A percentile compares a stretch with the other conserved stretches of the same genome.
phyloP scores from a whole-genome alignment of 2,888 invertebrate species.

The Elgonia sp. region DNA sequence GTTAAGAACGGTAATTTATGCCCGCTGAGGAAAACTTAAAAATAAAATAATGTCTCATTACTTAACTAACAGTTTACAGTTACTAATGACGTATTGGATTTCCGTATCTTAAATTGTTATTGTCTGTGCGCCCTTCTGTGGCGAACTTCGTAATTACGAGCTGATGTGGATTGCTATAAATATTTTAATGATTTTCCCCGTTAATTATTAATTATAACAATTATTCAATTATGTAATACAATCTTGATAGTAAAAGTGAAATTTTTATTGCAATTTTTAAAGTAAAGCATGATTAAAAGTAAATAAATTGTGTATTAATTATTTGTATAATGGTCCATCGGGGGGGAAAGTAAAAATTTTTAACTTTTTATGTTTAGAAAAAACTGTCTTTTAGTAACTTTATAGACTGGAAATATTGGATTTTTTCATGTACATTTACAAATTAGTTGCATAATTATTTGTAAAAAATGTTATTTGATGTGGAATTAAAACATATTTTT shows the following conservation, averaged over 20 bases:
- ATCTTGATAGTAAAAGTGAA: no score
- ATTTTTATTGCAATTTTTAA: background rate
- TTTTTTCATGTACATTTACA: no score
- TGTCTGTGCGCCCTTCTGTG: slow-evolving; percentile 69
- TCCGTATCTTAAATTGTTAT: slow-evolving; percentile 72
- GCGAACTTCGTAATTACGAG: slow-evolving; percentile 64
- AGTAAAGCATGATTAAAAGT: no score
- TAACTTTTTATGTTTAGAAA: no score
- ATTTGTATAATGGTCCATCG: no score
- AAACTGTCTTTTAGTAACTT: no score
- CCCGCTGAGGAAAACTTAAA: background rate
- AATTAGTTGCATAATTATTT: no score
- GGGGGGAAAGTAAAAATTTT: no score
- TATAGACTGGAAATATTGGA: no score
- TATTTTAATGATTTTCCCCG: slow-evolving; percentile 3
- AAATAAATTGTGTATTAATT: no score
- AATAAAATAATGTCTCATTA: slow-evolving; percentile 49
- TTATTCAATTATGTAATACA: background rate
- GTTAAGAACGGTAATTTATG: slow-evolving; percentile 4
- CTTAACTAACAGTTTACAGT: slow-evolving; percentile 72
- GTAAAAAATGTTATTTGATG: no score
- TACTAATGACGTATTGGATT: slow-evolving; percentile 72
- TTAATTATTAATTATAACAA: background rate
- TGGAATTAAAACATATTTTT: no score
- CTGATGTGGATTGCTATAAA: slow-evolving; percentile 47